Base-by-base conservation (phyloP, 2,797 vertebrate species). In the Lophotriccus pileatus region DNA sequence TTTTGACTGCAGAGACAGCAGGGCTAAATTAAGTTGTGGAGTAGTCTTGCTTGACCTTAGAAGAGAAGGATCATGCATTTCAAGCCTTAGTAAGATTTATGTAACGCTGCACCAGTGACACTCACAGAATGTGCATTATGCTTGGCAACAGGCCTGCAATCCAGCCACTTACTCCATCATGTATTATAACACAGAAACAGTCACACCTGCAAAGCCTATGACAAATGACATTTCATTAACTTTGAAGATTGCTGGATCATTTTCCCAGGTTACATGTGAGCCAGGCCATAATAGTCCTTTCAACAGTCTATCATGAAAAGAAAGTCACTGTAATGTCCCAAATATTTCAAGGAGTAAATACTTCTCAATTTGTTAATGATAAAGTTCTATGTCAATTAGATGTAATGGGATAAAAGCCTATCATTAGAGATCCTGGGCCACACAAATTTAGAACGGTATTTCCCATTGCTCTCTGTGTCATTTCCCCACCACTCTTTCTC, bases 141-240 rank as follows among this genome's bases (percentile, higher is more conserved):
- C 62, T 90, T 96, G 96, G 95, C 94, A 95, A 85, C 43, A 49
- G 87, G 83, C 87, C 92, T 91, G 67, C 87, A 82, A 90, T 60
- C 89, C 85, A 81, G 85, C 67, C 81, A 68, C 76, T 89, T 70
- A 67, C 68, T 91, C 90, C 84, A 89, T 88, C 93, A 77, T 74
- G 16, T 90, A 94, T 96, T 95, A 97, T 87, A 96, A 97, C 95
- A 94, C 73, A 97, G 97, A 97, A 98, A 98, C 81, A 94, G 98
- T 98, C 98, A 98, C 97, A 98, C 98, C 98, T 99, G 98, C 97
- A 98, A 96, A 97, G 63, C 95, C 91, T 96, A 80, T 98, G 98
- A 99, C 98, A 98, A 98, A 98, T 95, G 97, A 98, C 98, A 97
- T 98, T 98, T 98, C 97, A 98, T 98, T 98, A 98, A 98, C 97